Percentiles rank a stretch among this genome's conserved stretches.
Evolutionary conservation across 2,888 invertebrate species (phyloP).

Genomic region (Sminthurinus aureus): DNA sequence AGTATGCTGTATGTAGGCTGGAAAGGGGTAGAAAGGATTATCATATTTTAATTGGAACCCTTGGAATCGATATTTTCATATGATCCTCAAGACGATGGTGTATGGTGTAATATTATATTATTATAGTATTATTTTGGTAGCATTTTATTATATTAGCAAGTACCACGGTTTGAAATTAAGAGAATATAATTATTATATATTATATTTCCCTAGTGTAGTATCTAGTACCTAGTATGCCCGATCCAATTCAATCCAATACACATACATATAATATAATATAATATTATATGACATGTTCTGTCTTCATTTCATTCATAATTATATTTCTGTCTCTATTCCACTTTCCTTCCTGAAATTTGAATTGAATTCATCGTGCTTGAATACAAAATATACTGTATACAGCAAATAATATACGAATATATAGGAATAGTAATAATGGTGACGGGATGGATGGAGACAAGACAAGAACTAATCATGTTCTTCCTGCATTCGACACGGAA

Average conservation of each 20-base stretch:
- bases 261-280: too few relatives aligned
- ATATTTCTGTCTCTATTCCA: too few relatives aligned
- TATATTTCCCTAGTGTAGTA: background rate
- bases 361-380: background rate
- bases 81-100: conserved; percentile 4
- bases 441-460: background rate
- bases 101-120: background rate
- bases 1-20: background rate
- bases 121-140: too few relatives aligned
- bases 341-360: background rate
- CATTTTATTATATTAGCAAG: too few relatives aligned
- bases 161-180: background rate
- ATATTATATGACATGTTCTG: too few relatives aligned
- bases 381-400: background rate
- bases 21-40: conserved; percentile 32
- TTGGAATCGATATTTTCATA: conserved; percentile 24
- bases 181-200: too few relatives aligned
- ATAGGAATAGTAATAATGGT: background rate
- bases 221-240: too few relatives aligned
- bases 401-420: too few relatives aligned
- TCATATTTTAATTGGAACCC: conserved; percentile 44
- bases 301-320: too few relatives aligned
- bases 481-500: conserved; percentile 39
- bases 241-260: too few relatives aligned
- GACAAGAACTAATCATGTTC: conserved; percentile 36